Conservation (phyloP, 2,888 invertebrate species). For the Plagodis pulveraria region DNA sequence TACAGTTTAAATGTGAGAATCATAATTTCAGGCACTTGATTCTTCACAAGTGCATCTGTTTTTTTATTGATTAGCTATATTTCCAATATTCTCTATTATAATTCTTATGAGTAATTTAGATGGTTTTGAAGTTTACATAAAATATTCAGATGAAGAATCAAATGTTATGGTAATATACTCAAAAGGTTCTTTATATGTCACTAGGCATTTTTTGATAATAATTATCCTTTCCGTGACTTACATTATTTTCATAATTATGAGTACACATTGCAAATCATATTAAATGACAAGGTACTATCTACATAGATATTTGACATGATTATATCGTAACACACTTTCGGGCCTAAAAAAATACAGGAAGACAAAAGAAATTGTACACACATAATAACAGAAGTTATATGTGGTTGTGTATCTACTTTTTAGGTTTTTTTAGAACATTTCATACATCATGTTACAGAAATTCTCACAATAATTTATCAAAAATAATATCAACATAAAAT, state of each 20-base stretch:
- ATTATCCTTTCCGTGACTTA: too few species aligned
- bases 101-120: too few species aligned
- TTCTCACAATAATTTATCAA: background rate
- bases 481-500: background rate
- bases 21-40: conserved; percentile 34
- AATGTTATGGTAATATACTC: conserved; percentile 32
- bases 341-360: too few species aligned
- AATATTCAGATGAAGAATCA: conserved; percentile 43
- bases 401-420: background rate
- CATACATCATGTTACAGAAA: too few species aligned
- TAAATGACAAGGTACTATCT: conserved; percentile 24
- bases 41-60: conserved; percentile 18
- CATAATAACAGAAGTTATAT: background rate
- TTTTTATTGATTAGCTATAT: too few species aligned
- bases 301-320: conserved; percentile 7
- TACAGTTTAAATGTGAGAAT: conserved; percentile 14
- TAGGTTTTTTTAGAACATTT: background rate
- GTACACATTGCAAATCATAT: conserved; percentile 1
- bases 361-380: background rate
- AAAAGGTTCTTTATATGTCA: conserved; percentile 1
- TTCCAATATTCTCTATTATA: too few species aligned
- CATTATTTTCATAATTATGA: too few species aligned
- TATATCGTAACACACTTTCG: background rate
- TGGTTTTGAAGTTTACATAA: background rate
- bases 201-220: too few species aligned